Percentiles rank a stretch among this genome's conserved stretches.
Conservation (phyloP, 2,797 vertebrate species). For the Silurus lanzhouensis region DNA sequence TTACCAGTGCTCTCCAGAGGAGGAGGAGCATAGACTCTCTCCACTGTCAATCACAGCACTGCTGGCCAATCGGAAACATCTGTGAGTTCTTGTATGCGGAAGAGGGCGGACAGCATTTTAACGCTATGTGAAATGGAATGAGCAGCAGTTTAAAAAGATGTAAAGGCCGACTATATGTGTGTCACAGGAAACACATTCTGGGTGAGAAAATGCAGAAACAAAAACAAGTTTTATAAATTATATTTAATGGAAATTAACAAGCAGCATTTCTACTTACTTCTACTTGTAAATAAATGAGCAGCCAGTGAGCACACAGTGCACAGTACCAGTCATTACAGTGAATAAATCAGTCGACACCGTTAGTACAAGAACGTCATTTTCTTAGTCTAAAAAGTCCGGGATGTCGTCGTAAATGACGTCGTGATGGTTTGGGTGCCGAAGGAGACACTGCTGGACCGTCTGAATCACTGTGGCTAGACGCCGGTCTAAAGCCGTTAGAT, state of each 20-base stretch:
- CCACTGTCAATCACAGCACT: not conserved
- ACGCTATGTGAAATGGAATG: too few relatives aligned
- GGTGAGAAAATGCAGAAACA: too few relatives aligned
- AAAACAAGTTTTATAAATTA: not conserved
- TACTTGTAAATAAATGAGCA: too few relatives aligned
- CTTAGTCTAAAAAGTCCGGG: constrained; percentile 12
- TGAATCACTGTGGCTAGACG: constrained; percentile 81
- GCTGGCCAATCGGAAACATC: not conserved
- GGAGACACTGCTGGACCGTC: constrained; percentile 75
- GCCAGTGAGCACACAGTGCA: not conserved
- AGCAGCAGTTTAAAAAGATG: too few relatives aligned
- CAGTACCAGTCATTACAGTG: not conserved
- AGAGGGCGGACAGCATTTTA: too few relatives aligned
- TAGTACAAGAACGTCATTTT: not conserved
- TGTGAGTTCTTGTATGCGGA: not conserved
- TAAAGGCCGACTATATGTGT: too few relatives aligned
- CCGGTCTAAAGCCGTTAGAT: constrained; percentile 86
- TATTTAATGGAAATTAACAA: not conserved
- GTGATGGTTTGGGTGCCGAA: constrained; percentile 42
- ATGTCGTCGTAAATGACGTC: constrained; percentile 69
- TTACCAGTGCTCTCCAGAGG: not conserved
- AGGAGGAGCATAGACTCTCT: not conserved
- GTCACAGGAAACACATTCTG: too few relatives aligned
- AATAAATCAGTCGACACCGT: not conserved
- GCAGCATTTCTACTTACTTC: not conserved